phyloP scores from a whole-genome alignment of 2,888 invertebrate species.

The Xanthorhoe designata region DNA sequence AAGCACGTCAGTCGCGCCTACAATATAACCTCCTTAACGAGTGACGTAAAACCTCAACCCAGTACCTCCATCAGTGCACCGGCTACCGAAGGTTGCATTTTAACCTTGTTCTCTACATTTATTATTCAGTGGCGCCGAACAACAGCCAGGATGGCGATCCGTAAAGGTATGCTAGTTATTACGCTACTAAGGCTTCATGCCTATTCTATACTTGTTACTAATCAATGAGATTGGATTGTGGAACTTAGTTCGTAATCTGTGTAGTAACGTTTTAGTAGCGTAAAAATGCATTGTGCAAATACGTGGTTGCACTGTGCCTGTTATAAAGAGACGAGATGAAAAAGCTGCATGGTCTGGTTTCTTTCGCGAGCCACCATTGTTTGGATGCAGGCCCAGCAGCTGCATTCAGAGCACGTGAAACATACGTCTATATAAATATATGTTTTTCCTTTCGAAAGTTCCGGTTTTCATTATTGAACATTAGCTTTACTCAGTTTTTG shows the following conservation, averaged over 20 bases:
- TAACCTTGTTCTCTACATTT: conserved; percentile 79
- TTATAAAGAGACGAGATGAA: conserved; percentile 23
- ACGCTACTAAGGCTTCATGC: conserved; percentile 36
- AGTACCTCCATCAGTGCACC: conserved; percentile 50
- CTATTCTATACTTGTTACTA: conserved; percentile 24
- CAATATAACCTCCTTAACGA: conserved; percentile 76
- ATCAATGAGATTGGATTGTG: conserved; percentile 29
- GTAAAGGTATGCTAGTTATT: conserved; percentile 67
- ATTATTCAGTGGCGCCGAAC: conserved; percentile 80
- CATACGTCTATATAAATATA: conserved; percentile 16
- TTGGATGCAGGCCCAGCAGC: conserved; percentile 32
- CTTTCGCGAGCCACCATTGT: conserved; percentile 21
- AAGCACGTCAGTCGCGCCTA: conserved; percentile 68
- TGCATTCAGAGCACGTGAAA: conserved; percentile 26
- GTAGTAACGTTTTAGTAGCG: background rate
- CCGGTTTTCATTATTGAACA: conserved; percentile 6
- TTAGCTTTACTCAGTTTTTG: background rate
- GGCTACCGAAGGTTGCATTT: conserved; percentile 36
- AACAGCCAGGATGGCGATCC: conserved; percentile 80
- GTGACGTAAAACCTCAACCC: conserved; percentile 70
- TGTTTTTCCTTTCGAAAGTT: conserved; percentile 7
- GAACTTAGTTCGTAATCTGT: conserved; percentile 6
- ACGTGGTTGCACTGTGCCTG: conserved; percentile 5
- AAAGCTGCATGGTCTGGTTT: conserved; percentile 32
- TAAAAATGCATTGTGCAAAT: conserved; percentile 22